A percentile compares a stretch with the other conserved stretches of the same genome.
These are phyloP conservation scores for Anolis sagrei DNA, from an alignment of 2,113 vertebrate species.

Conservation along the genomic window DNA sequence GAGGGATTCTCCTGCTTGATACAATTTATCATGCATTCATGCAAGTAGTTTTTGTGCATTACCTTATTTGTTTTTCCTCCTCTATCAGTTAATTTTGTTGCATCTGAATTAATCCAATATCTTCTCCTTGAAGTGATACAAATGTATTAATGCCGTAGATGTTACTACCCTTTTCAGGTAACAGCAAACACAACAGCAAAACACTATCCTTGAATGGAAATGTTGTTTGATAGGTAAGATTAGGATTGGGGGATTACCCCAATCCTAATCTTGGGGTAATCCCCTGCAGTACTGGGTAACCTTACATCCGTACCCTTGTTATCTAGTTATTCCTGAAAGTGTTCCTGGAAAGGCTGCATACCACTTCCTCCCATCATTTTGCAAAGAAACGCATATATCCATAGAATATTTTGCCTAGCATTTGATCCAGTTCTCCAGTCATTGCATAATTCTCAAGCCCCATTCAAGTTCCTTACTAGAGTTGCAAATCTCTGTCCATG, in stretches of 20 bases:
- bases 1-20: slow-evolving; percentile 19
- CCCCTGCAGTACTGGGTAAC: not conserved
- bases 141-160: slow-evolving; percentile 11
- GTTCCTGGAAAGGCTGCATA: not conserved
- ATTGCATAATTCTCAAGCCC: not conserved
- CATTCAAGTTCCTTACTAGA: not conserved
- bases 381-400: not conserved
- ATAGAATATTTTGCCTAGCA: not conserved
- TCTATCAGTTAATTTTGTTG: slow-evolving; percentile 20
- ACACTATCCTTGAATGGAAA: not conserved
- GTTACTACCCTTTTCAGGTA: slow-evolving; percentile 15
- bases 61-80: slow-evolving; percentile 35
- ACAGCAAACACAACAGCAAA: not conserved
- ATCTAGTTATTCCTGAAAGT: not conserved
- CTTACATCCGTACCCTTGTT: not conserved
- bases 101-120: slow-evolving; percentile 29
- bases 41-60: slow-evolving; percentile 29
- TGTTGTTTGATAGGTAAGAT: not conserved
- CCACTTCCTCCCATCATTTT: not conserved
- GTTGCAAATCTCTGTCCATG: not conserved
- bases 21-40: slow-evolving; percentile 30
- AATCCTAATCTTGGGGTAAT: too few relatives aligned
- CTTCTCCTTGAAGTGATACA: slow-evolving; percentile 3
- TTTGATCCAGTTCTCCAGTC: not conserved
- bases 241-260: not conserved